Percentiles rank a stretch among this genome's conserved stretches.
These are phyloP conservation scores for Rattus rattus DNA, from an alignment of 2,113 vertebrate genomes.

Conservation along the genomic window DNA sequence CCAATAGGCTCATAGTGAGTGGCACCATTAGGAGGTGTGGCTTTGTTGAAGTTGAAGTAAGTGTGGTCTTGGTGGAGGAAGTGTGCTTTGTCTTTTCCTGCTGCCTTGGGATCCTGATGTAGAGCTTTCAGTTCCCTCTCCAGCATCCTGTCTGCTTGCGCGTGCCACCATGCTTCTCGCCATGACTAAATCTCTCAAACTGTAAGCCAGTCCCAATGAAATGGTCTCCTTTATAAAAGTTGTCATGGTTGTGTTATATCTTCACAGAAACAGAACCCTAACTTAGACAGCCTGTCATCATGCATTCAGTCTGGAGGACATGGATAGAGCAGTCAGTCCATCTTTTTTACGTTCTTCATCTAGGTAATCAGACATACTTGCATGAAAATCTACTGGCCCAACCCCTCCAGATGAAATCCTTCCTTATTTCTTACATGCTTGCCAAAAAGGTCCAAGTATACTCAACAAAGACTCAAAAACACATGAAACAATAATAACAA, in stretches of 20 bases:
- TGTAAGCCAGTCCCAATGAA: neutral
- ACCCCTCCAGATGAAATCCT: neutral
- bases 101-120: neutral
- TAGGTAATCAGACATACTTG: neutral
- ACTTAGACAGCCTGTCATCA: neutral
- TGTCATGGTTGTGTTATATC: neutral
- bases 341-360: neutral
- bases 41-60: neutral
- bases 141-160: neutral
- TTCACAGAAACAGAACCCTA: neutral
- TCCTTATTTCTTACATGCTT: neutral
- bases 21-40: neutral
- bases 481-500: constrained; percentile 30
- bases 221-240: neutral
- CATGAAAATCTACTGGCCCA: neutral
- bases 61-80: neutral
- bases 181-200: neutral
- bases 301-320: neutral
- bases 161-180: neutral
- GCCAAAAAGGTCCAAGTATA: neutral
- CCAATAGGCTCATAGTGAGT: neutral
- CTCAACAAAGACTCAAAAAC: neutral
- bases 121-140: neutral
- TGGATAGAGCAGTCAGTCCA: neutral
- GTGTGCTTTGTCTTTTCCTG: neutral